These are phyloP conservation scores for Astatoreochromis straeleni DNA, from an alignment of 2,113 vertebrate genomes.

Conservation along the genomic window DNA sequence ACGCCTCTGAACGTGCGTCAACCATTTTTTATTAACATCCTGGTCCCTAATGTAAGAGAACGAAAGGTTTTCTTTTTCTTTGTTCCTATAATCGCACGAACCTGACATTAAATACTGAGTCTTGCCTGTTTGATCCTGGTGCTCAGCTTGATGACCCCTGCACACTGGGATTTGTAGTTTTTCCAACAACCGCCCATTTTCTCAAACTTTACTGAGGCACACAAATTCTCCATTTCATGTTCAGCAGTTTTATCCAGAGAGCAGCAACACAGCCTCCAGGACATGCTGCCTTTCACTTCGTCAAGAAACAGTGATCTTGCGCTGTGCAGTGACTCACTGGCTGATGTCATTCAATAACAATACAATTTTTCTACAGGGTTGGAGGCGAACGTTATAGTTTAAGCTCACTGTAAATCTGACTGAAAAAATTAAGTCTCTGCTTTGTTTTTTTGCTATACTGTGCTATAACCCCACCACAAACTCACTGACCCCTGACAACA, in stretches of 20 bases:
- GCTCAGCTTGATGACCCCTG: background rate
- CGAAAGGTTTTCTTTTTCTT: background rate
- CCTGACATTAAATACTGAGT: background rate
- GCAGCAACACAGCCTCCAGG: background rate
- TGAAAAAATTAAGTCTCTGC: background rate
- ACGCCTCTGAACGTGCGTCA: slow-evolving; percentile 38
- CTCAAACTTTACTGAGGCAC: background rate
- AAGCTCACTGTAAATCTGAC: background rate
- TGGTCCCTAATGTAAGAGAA: background rate
- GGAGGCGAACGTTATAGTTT: background rate
- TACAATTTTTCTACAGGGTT: background rate
- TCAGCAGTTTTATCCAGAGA: background rate
- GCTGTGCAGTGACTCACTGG: background rate
- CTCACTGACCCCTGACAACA: background rate
- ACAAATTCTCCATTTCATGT: background rate
- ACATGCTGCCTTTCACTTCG: background rate
- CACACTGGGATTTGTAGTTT: background rate
- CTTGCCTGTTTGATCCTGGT: background rate
- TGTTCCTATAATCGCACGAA: background rate
- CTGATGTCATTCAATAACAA: background rate
- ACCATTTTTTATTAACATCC: slow-evolving; percentile 20
- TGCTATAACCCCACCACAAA: background rate
- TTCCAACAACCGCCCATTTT: background rate
- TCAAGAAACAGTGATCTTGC: background rate
- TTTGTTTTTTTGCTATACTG: background rate